Percentiles rank a stretch among this genome's conserved stretches.
Conservation (phyloP, 64 coral and sea anemone species). For the Catalaphyllia jardinei region DNA sequence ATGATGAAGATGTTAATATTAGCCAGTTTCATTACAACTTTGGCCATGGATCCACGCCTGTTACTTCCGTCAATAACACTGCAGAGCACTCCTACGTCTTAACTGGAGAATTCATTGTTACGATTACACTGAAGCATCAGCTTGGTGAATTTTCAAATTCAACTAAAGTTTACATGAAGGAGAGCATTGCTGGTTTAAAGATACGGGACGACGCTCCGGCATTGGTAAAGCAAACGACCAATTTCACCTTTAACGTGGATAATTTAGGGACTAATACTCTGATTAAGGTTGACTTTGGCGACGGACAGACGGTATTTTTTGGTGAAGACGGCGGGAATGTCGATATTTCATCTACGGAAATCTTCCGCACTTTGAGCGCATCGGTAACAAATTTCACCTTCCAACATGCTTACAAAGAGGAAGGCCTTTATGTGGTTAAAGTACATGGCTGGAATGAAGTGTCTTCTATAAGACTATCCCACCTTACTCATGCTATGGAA, state of each 20-base stretch:
- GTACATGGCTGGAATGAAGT: conserved; percentile 38
- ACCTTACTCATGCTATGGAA: conserved; percentile 3
- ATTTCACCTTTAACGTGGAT: neutral
- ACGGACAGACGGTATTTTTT: neutral
- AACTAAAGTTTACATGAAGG: neutral
- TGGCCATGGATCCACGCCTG: neutral
- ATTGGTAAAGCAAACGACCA: neutral
- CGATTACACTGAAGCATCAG: neutral
- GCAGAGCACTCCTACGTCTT: conserved; percentile 9
- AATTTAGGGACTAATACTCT: neutral
- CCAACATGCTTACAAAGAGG: neutral
- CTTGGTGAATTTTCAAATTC: conserved; percentile 1
- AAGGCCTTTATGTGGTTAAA: neutral
- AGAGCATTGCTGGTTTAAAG: conserved; percentile 1
- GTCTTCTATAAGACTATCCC: conserved; percentile 8
- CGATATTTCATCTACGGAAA: neutral
- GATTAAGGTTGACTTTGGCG: conserved; percentile 10
- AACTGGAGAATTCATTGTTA: neutral
- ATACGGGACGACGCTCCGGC: conserved; percentile 19
- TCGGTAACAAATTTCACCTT: neutral
- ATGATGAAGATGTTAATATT: neutral
- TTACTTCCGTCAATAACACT: neutral
- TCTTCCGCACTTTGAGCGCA: neutral
- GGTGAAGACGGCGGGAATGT: neutral
- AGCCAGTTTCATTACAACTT: neutral